Base-by-base conservation (phyloP, 2,113 vertebrate genomes). In the Cairina moschata region DNA sequence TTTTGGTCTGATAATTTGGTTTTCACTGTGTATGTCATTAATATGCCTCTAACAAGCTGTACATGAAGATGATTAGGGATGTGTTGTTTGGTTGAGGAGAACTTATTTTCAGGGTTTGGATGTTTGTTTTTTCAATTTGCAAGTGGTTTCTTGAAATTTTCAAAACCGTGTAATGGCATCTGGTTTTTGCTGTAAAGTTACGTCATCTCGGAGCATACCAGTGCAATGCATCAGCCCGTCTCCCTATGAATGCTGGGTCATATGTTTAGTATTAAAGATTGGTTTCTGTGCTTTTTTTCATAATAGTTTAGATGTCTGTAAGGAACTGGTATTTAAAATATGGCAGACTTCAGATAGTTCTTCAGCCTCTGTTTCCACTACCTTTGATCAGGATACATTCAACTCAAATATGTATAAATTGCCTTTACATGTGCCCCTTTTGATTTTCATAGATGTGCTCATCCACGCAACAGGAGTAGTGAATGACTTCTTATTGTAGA, bases 261-360 rank as follows among this genome's bases (percentile, higher is more conserved):
- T 89, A 63, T 92, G 86, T 93, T 96, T 92, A 63, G 50, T 56
- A 93, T 93, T 95, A 89, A 88, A 84, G 44, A 54, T 83, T 25
- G 7, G 17, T 92, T 96, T 96, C 91, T 97, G 88, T 73, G 88
- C 58, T 94, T 87, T 94, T 93, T 28, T 91, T 95, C 63, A 59
- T 83, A 79, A 54, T 50, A 63, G 38, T 88, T 92, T 69, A 84
- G 86, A 89, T 93, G 75, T 94, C 93, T 94, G 78, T 79, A 88
- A 91, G 58, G 68, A 88, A 12, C 69, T 83, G 77, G 54, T 86
- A 65, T 59, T 96, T 95, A 75, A 91, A 95, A 74, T 34, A 68
- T 66, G 83, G 66, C 86, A 95, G 50, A 38, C 79, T 96, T 90
- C 48, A 82, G 76, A n/a, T 78, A 92, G 84, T 83, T 93, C 76